Percentiles rank a stretch among this genome's conserved stretches.
Conservation (phyloP, 2,113 vertebrate genomes). For the Jacana jacana region DNA sequence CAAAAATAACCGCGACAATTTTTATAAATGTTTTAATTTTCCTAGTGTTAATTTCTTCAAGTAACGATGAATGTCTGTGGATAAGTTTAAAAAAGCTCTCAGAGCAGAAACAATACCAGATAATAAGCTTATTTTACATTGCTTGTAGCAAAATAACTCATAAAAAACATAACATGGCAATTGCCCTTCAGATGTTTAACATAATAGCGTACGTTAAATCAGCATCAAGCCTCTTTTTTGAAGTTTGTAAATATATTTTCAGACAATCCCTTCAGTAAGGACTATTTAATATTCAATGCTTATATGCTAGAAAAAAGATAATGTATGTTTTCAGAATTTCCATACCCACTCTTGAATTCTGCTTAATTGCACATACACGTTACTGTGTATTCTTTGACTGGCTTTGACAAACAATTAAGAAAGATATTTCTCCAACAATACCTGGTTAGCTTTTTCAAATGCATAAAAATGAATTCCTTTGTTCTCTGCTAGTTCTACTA, state of each 20-base stretch:
- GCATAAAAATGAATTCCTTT: not conserved
- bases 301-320: not conserved
- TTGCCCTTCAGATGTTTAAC: not conserved
- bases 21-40: not conserved
- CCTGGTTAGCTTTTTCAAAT: not conserved
- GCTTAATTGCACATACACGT: not conserved
- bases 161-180: not conserved
- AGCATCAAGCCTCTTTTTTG: not conserved
- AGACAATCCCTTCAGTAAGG: not conserved
- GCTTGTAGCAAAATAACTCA: not conserved
- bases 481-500: not conserved
- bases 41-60: not conserved
- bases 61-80: not conserved
- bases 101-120: not conserved
- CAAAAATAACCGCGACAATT: not conserved
- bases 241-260: not conserved
- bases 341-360: not conserved
- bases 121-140: not conserved
- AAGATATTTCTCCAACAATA: not conserved
- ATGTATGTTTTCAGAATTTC: not conserved
- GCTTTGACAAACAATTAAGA: not conserved
- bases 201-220: not conserved
- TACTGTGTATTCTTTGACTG: not conserved
- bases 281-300: not conserved
- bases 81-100: not conserved